A percentile compares a stretch with the other conserved stretches of the same genome.
These are phyloP conservation scores for Ceyx melanurus DNA, from an alignment of 2,113 vertebrate species.

Conservation along the genomic window DNA sequence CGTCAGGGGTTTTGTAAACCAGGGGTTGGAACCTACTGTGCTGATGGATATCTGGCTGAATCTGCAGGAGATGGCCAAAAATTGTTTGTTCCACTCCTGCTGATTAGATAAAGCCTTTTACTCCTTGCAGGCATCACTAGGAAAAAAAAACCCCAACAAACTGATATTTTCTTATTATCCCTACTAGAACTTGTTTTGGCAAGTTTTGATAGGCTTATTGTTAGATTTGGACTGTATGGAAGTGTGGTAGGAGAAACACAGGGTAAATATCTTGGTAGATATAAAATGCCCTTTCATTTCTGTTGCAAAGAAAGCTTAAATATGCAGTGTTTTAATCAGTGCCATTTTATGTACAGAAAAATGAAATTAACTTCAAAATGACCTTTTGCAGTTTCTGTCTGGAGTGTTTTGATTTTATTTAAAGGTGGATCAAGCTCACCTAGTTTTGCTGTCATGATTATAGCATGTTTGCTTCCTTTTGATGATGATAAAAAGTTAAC, in stretches of 20 bases:
- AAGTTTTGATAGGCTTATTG: not conserved
- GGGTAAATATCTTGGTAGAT: not conserved
- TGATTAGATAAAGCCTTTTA: slow-evolving; percentile 9
- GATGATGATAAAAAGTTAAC: not conserved
- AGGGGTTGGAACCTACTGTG: not conserved
- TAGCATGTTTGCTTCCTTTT: not conserved
- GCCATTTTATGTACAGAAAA: not conserved
- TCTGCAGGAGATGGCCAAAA: not conserved
- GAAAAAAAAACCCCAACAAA: not conserved
- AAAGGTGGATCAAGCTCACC: not conserved
- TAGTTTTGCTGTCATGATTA: not conserved
- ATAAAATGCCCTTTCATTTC: not conserved
- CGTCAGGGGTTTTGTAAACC: not conserved
- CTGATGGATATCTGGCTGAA: not conserved
- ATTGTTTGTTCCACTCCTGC: not conserved
- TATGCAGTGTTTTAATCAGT: not conserved
- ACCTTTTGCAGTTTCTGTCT: not conserved
- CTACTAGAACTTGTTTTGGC: not conserved
- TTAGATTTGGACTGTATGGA: not conserved
- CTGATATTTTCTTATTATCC: not conserved
- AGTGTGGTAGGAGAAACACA: not conserved
- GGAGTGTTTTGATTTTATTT: not conserved
- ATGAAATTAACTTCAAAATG: not conserved
- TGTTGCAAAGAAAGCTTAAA: not conserved
- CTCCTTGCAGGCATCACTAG: not conserved